phyloP scores from a whole-genome alignment of 2,113 vertebrate genomes.

The Xiphophorus couchianus region DNA sequence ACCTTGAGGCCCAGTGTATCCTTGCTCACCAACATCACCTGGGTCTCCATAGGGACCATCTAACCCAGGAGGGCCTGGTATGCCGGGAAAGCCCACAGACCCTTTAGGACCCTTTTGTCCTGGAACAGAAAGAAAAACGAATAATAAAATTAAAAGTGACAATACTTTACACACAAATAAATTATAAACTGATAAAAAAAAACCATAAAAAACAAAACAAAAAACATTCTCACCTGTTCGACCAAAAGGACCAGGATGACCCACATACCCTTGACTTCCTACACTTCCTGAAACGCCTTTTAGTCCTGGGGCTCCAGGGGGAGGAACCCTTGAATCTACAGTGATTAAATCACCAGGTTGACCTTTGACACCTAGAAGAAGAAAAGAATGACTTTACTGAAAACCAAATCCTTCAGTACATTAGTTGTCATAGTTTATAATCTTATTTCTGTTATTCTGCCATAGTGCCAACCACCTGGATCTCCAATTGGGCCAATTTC shows the following conservation, averaged over 20 bases:
- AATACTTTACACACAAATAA: neutral
- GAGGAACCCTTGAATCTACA: accelerated
- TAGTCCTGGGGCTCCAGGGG: constrained; percentile 27
- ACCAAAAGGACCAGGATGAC: constrained; percentile 53
- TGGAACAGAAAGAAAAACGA: constrained; percentile 20
- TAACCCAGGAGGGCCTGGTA: constrained; percentile 40
- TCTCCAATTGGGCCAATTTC: constrained; percentile 40
- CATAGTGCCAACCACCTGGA: constrained; percentile 28
- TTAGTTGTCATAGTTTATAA: neutral
- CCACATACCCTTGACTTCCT: constrained; percentile 40
- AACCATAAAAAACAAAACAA: neutral
- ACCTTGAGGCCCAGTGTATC: constrained; percentile 67
- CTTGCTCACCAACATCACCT: constrained; percentile 51
- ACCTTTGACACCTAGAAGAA: constrained; percentile 57
- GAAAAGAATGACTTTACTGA: neutral
- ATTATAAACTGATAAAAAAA: neutral
- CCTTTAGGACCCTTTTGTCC: constrained; percentile 56
- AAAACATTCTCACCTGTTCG: constrained; percentile 44
- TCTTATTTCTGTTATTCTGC: neutral
- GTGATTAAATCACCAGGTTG: constrained; percentile 22
- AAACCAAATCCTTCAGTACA: neutral
- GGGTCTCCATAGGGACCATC: constrained; percentile 52
- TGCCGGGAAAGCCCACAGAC: constrained; percentile 29
- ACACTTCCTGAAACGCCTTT: constrained; percentile 26
- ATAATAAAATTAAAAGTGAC: neutral